Conservation (phyloP, 2,113 vertebrate species). For the Muscicapa adusta region DNA sequence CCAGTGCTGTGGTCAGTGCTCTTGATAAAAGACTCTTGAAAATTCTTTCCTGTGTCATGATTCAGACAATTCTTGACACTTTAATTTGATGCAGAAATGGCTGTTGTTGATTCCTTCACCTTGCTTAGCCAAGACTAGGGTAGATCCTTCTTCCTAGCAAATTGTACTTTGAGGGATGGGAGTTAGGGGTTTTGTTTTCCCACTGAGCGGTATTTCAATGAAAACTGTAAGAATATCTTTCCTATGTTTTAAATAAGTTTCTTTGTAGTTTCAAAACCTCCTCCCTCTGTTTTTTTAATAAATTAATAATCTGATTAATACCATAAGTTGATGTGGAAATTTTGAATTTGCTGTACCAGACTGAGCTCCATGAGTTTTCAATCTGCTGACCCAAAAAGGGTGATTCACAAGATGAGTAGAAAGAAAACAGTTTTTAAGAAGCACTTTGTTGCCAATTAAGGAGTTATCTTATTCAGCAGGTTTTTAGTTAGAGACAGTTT, state of each 20-base stretch:
- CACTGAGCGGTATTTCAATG: neutral
- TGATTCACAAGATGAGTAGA: neutral
- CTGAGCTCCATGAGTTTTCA: neutral
- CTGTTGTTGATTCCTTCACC: neutral
- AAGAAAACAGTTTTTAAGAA: neutral
- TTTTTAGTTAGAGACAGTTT: neutral
- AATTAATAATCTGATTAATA: neutral
- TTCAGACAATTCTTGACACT: neutral
- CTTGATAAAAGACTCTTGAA: neutral
- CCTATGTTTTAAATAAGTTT: neutral
- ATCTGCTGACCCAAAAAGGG: neutral
- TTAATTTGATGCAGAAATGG: neutral
- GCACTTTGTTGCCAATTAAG: neutral
- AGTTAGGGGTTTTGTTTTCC: neutral
- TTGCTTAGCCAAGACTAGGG: neutral
- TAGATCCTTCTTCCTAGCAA: neutral
- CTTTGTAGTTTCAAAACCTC: neutral
- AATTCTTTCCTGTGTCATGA: neutral
- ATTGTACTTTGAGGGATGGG: neutral
- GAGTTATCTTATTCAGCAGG: neutral
- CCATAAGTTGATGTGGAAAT: neutral
- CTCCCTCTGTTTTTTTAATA: neutral
- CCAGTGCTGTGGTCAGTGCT: neutral
- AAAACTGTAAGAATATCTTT: neutral
- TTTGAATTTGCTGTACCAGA: neutral